phyloP scores from a whole-genome alignment of 2,113 vertebrate genomes.

The Pitta sordida region DNA sequence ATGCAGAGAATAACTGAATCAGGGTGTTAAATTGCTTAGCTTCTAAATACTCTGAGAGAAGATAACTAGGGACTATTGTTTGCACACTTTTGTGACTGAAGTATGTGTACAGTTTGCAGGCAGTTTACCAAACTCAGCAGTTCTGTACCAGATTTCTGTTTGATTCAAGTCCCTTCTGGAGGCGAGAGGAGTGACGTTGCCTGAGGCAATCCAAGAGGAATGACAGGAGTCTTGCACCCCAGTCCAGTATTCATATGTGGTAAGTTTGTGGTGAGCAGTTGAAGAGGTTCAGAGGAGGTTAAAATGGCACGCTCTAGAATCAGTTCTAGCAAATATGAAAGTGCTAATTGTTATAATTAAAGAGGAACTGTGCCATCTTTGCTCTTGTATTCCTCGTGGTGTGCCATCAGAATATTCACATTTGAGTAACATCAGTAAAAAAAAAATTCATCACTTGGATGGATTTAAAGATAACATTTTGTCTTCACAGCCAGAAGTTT shows the following conservation, averaged over 20 bases:
- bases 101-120: accelerated
- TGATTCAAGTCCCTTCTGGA: neutral
- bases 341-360: neutral
- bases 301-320: neutral
- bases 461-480: neutral
- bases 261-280: neutral
- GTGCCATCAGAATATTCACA: neutral
- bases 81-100: neutral
- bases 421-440: neutral
- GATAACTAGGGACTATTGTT: neutral
- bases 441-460: neutral
- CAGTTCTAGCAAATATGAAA: neutral
- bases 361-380: neutral
- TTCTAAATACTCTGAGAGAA: neutral
- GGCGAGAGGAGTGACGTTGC: neutral
- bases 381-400: neutral
- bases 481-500: neutral
- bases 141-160: neutral
- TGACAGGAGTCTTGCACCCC: neutral
- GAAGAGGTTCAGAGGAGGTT: neutral
- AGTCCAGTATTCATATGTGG: neutral
- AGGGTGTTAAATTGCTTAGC: neutral
- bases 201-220: neutral
- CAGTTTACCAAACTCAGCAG: neutral
- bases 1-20: neutral